Evolutionary conservation across 2,797 vertebrate species (phyloP).

Genomic region (Lagorchestes hirsutus): DNA sequence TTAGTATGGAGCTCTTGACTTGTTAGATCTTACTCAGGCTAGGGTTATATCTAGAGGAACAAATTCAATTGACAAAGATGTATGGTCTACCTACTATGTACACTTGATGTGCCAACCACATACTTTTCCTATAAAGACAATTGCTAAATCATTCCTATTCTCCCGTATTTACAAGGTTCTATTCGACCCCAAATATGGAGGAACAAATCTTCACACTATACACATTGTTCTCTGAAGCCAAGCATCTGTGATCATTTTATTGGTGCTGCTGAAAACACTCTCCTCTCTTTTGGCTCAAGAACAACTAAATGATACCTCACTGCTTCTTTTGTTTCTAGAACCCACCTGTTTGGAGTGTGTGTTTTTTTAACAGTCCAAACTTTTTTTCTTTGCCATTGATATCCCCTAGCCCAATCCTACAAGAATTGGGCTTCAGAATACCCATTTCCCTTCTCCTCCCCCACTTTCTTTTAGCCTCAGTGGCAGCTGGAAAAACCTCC

Average conservation of each 20-base stretch:
- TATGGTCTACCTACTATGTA: not conserved
- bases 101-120: not conserved
- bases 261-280: constrained; percentile 42
- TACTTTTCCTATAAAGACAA: constrained; percentile 16
- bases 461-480: constrained; percentile 60
- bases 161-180: constrained; percentile 37
- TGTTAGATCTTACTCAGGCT: not conserved
- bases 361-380: constrained; percentile 69
- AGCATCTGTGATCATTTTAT: constrained; percentile 44
- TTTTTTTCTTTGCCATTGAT: constrained; percentile 81
- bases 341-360: constrained; percentile 81
- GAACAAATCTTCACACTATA: not conserved
- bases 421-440: constrained; percentile 68
- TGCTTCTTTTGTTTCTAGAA: constrained; percentile 66
- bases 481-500: constrained; percentile 95
- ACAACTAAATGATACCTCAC: constrained; percentile 71
- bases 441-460: constrained; percentile 22
- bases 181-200: not conserved
- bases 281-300: not conserved
- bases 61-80: not conserved
- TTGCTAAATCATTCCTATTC: constrained; percentile 21
- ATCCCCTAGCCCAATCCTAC: constrained; percentile 47
- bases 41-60: not conserved
- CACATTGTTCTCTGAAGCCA: constrained; percentile 8
- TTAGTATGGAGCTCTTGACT: not conserved